Base-by-base conservation (phyloP, 2,113 vertebrate species). In the Bujurquina vittata region DNA sequence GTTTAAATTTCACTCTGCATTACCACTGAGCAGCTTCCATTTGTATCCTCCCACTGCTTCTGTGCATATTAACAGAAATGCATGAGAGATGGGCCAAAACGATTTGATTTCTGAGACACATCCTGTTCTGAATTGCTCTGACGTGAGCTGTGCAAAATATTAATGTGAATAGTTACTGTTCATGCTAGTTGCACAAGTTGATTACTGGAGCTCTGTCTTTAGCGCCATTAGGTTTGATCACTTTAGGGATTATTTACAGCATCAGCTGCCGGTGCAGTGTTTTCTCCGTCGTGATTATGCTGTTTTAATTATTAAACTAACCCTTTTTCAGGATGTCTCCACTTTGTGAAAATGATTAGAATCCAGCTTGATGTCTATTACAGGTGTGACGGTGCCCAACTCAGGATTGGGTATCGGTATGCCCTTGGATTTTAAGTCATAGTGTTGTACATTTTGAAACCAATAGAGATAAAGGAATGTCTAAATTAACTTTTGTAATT, bases 401-500 rank as follows among this genome's bases (percentile, higher is more conserved):
- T 49, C 5, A 69, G 40, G 40, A 37, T 18, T 67, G 63, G 63
- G 29, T 67, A 18, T 67, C 40, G 63, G 29, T 67, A 18, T 67
- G 22, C 22, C 22, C 40, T 67, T 29, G 40, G 5, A 0, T 49
- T 69, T 20, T 14, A 49, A 49, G 40, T 11, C 15, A 69, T 46
- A 10, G 26, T 15, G 2, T 46, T 5, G 17, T 52, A 7, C 4
- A 52, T 18, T 52, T 49, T 69, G 2, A 69, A 29, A 23, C 15
- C 10, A 69, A 23, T 9, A 20, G 43, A 3, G 17, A 11, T 22
- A 4, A 69, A 69, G 40, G 3, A 10, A 26, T 2, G 43, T 46
- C 5, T 0, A 46, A 18, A 1, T 0, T 1, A 4, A 10, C 0
- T 54, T 52, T 26, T 67, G 7, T 10, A 0, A 46, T 67, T 67